Percentiles rank a stretch among this genome's conserved stretches.
These are phyloP conservation scores for Syrista parreyssii DNA, from an alignment of 2,888 invertebrate genomes.

Conservation along the genomic window DNA sequence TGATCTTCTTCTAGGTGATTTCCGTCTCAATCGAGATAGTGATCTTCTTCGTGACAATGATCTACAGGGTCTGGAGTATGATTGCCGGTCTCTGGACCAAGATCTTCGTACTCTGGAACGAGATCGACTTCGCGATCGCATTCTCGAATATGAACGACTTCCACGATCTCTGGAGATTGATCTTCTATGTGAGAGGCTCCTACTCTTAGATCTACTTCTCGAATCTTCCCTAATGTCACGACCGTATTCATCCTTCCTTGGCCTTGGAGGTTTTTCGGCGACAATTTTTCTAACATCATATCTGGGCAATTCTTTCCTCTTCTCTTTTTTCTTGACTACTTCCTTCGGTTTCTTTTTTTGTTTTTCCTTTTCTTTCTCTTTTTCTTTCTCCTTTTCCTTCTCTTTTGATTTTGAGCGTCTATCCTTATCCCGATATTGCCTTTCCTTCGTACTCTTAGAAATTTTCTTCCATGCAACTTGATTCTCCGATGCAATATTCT, in stretches of 20 bases:
- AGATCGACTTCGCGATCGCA: slow-evolving; percentile 52
- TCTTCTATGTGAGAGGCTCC: slow-evolving; percentile 50
- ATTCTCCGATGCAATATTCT: slow-evolving; percentile 66
- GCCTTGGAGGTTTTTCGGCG: slow-evolving; percentile 73
- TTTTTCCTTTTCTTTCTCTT: slow-evolving; percentile 63
- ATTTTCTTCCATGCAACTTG: slow-evolving; percentile 82
- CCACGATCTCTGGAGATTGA: slow-evolving; percentile 58
- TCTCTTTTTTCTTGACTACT: slow-evolving; percentile 68
- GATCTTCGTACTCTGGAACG: slow-evolving; percentile 50
- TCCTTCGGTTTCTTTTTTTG: slow-evolving; percentile 53
- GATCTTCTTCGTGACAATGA: slow-evolving; percentile 52
- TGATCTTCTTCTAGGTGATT: slow-evolving; percentile 43
- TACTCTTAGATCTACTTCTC: slow-evolving; percentile 44
- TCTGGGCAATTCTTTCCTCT: slow-evolving; percentile 82
- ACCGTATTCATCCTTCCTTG: slow-evolving; percentile 82
- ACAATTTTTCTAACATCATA: slow-evolving; percentile 87
- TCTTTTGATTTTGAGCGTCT: slow-evolving; percentile 51
- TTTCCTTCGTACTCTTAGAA: slow-evolving; percentile 80
- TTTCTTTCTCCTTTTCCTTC: slow-evolving; percentile 62
- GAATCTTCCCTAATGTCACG: slow-evolving; percentile 71
- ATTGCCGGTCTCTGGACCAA: slow-evolving; percentile 50
- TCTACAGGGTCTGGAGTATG: slow-evolving; percentile 44
- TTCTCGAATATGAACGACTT: slow-evolving; percentile 52
- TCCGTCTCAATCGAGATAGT: slow-evolving; percentile 48
- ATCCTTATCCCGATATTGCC: slow-evolving; percentile 80